Evolutionary conservation across 2,888 invertebrate species (phyloP), one percentile per base, ranked within the genome.

Genomic region (Actias luna): DNA sequence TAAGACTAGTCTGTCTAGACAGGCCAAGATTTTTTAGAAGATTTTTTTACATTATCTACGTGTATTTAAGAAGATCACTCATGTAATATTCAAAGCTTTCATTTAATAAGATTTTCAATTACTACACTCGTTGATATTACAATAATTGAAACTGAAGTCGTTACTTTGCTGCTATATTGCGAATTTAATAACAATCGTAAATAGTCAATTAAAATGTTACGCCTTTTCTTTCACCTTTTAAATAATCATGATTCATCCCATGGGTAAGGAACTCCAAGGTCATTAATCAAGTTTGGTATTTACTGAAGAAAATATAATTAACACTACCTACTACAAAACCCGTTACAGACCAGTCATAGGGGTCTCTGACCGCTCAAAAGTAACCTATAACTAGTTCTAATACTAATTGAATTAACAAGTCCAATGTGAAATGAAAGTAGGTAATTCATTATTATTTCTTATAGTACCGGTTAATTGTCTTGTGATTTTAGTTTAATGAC

Each of bases 341-440:
- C 64, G 64, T 61, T 64, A 59, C 29, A 42, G 36, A 27, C 59
- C 63, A 63, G 27, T 58, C 58, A 61, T 58, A 58, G 55, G 59
- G 64, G 64, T 64, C 61, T 61, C 35, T 61, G 64, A 64, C 61
- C 64, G 46, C 31, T 42, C 31, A 52, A 46, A 46, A 42, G 39
- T 58, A 60, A 52, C 60, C 60, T 59, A 59, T 39, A 55, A 50
- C 63, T 58, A 52, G 58, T 58, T 63, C 55, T 61, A 33, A 57
- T 62, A 35, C 62, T 66, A 68, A 66, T 68, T 58, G 62, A 65
- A 66, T 68, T 68, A 68, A 42, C 63, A 64, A 50, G 58, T 58
- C 57, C 52, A 50, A 60, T 62, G 64, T 58, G 59, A 66, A 66
- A 62, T 62, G 35, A 60, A 57, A 64, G 62, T 65, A 62, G 61